These are phyloP conservation scores for Nerophis ophidion DNA, from an alignment of 2,113 vertebrate species.

Conservation along the genomic window DNA sequence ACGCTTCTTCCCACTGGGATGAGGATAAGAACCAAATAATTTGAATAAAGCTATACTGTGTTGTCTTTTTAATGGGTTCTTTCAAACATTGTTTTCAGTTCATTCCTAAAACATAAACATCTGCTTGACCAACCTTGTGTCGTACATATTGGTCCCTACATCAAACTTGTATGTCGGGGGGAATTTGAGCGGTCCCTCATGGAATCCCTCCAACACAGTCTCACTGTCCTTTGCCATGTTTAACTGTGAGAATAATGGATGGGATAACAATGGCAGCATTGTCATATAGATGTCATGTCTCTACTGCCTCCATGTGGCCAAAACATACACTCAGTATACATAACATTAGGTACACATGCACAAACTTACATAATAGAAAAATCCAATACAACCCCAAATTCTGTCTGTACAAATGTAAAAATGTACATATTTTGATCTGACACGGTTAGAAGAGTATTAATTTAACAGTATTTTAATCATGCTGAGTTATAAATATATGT, in stretches of 20 bases:
- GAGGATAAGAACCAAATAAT: not conserved
- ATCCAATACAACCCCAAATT: no score
- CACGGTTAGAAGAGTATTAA: no score
- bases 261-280: not conserved
- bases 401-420: no score
- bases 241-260: slow-evolving; percentile 68
- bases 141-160: slow-evolving; percentile 91
- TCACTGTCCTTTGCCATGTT: slow-evolving; percentile 91
- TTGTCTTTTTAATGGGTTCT: no score
- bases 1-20: slow-evolving; percentile 85
- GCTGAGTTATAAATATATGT: no score
- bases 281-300: not conserved
- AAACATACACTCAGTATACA: not conserved
- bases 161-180: slow-evolving; percentile 97
- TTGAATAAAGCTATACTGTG: not conserved
- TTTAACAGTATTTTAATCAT: no score
- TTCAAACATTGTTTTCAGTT: no score
- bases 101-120: slow-evolving; percentile 9
- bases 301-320: slow-evolving; percentile 42
- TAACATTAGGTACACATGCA: not conserved
- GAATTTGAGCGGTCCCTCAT: slow-evolving; percentile 90
- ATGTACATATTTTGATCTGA: no score
- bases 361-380: no score
- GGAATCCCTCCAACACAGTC: slow-evolving; percentile 88
- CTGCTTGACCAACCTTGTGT: slow-evolving; percentile 82